These are phyloP conservation scores for Corythornis vintsioides DNA, from an alignment of 2,113 vertebrate genomes.

Conservation along the genomic window DNA sequence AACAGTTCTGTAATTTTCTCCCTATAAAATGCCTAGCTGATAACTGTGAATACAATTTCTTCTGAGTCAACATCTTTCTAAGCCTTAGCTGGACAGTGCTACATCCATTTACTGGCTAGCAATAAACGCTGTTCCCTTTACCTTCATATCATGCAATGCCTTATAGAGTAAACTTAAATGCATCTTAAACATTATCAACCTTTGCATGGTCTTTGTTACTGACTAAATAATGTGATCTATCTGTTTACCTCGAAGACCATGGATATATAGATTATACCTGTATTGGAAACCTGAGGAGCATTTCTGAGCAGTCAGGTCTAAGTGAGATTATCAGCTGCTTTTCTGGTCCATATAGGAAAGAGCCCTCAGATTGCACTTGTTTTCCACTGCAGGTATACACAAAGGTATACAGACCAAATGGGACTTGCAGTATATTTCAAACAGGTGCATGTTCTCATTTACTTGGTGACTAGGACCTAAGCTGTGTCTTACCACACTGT, in stretches of 20 bases:
- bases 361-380: neutral
- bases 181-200: neutral
- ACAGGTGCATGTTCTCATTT: neutral
- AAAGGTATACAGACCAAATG: neutral
- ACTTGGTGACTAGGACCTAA: too few species aligned
- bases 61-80: neutral
- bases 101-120: neutral
- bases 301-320: neutral
- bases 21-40: neutral
- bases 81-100: neutral
- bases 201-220: neutral
- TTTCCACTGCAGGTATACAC: neutral
- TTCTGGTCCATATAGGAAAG: fast-evolving
- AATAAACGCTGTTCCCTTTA: neutral
- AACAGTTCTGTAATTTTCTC: neutral
- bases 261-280: neutral
- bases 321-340: neutral
- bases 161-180: neutral
- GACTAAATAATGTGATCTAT: neutral
- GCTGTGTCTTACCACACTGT: neutral
- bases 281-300: neutral
- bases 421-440: neutral
- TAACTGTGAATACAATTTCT: neutral
- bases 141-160: neutral
- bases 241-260: neutral